A percentile compares a stretch with the other conserved stretches of the same genome.
Evolutionary conservation across 2,113 vertebrate genomes (phyloP).

Genomic region (Psephotus haematonotus): DNA sequence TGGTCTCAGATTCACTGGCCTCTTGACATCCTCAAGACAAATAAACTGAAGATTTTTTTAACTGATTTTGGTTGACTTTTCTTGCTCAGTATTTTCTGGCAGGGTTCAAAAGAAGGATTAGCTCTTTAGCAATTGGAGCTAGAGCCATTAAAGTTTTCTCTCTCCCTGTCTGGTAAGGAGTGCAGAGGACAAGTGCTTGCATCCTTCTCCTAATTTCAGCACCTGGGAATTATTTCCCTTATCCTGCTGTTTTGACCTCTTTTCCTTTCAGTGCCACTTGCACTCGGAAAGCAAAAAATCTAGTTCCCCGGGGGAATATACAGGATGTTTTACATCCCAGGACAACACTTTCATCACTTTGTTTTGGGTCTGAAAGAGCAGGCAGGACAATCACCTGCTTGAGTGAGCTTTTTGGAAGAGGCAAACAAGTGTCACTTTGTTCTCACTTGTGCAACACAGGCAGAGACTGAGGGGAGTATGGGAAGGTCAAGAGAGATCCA

Average conservation of each 20-base stretch:
- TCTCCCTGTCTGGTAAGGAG: not conserved
- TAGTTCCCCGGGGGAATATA: not conserved
- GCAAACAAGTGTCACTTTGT: constrained; percentile 64
- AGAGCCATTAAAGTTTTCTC: not conserved
- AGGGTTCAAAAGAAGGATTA: not conserved
- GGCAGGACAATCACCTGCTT: constrained; percentile 60
- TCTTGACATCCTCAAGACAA: not conserved
- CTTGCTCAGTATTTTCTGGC: not conserved
- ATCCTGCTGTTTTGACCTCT: not conserved
- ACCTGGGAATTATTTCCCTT: not conserved
- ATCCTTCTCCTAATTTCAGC: not conserved
- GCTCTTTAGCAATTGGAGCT: not conserved
- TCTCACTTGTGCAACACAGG: constrained; percentile 28
- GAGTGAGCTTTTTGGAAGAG: constrained; percentile 23
- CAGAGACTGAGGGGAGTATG: not conserved
- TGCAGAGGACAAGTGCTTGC: not conserved
- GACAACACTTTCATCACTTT: constrained; percentile 49
- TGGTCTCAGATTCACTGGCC: not conserved
- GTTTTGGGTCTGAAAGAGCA: constrained; percentile 26
- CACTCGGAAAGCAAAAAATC: not conserved
- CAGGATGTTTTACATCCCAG: constrained; percentile 30
- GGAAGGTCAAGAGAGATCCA: constrained; percentile 15
- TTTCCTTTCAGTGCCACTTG: not conserved
- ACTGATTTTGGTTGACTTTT: not conserved
- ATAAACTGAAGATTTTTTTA: not conserved